Percentiles rank a stretch among this genome's conserved stretches.
Conservation (phyloP, 2,888 invertebrate genomes). For the Anodontia alba region DNA sequence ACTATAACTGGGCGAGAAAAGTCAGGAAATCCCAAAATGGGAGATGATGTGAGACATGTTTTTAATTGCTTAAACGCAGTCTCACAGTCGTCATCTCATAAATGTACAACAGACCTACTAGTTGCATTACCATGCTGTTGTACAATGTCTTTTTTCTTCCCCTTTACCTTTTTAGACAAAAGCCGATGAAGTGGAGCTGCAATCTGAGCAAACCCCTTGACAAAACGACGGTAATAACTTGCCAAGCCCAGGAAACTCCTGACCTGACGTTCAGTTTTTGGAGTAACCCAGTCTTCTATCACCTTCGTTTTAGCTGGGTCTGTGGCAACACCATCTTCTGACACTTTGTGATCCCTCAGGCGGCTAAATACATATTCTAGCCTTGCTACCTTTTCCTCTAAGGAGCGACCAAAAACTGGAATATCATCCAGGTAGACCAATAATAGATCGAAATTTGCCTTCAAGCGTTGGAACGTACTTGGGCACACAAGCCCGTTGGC, state of each 20-base stretch:
- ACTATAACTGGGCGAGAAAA: slow-evolving; percentile 52
- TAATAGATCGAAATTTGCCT: slow-evolving; percentile 29
- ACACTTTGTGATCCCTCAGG: slow-evolving; percentile 49
- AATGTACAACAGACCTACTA: too few relatives aligned
- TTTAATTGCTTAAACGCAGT: slow-evolving; percentile 46
- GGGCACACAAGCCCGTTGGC: slow-evolving; percentile 30
- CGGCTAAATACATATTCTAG: slow-evolving; percentile 27
- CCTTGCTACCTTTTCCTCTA: too few relatives aligned
- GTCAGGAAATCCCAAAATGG: slow-evolving; percentile 62
- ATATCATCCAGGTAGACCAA: slow-evolving; percentile 39
- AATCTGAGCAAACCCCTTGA: slow-evolving; percentile 41
- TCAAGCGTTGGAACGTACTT: slow-evolving; percentile 27
- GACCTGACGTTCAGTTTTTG: slow-evolving; percentile 30
- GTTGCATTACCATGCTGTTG: too few relatives aligned
- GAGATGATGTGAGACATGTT: slow-evolving; percentile 29
- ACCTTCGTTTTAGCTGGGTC: slow-evolving; percentile 25
- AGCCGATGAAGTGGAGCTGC: slow-evolving; percentile 41
- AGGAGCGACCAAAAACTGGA: too few relatives aligned
- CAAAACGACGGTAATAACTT: slow-evolving; percentile 25
- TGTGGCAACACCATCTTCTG: slow-evolving; percentile 34
- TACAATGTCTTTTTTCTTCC: too few relatives aligned
- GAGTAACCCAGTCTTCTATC: slow-evolving; percentile 36
- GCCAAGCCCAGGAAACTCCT: slow-evolving; percentile 39
- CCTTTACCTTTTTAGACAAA: not conserved
- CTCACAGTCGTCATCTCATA: too few relatives aligned